phyloP scores from a whole-genome alignment of 2,797 vertebrate genomes.

The Labroides dimidiatus region DNA sequence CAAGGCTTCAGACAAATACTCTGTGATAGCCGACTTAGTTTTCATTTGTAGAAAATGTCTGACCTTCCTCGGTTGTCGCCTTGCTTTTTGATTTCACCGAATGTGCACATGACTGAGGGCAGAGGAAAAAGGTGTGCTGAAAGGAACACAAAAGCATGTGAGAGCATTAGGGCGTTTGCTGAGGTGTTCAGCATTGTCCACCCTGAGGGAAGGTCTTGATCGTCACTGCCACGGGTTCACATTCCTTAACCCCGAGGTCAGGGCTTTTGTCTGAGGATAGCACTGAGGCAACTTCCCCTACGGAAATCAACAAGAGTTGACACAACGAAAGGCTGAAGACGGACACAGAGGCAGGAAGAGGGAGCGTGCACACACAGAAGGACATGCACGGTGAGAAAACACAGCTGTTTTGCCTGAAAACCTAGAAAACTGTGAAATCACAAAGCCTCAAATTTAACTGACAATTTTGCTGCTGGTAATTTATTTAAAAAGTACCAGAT shows the following conservation, averaged over 20 bases:
- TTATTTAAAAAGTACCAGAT: too few species aligned
- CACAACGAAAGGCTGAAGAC: constrained; percentile 60
- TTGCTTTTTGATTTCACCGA: constrained; percentile 15
- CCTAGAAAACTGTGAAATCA: background rate
- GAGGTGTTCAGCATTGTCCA: constrained; percentile 71
- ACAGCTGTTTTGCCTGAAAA: constrained; percentile 12
- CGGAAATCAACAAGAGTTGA: constrained; percentile 76
- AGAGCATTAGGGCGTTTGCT: constrained; percentile 70
- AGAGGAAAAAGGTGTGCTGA: constrained; percentile 21
- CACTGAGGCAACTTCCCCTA: constrained; percentile 80
- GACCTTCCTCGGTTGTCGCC: constrained; percentile 1
- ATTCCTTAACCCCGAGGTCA: constrained; percentile 85
- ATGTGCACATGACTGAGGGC: constrained; percentile 25
- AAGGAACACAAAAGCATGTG: constrained; percentile 43
- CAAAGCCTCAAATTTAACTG: too few species aligned
- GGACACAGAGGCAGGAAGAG: constrained; percentile 72
- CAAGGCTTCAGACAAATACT: too few species aligned
- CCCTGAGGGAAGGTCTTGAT: constrained; percentile 77
- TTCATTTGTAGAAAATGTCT: constrained; percentile 3
- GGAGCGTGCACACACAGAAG: constrained; percentile 42
- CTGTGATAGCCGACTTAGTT: background rate
- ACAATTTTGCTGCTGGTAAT: background rate
- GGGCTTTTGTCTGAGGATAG: constrained; percentile 80
- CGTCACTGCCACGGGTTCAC: constrained; percentile 80
- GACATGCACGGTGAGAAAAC: constrained; percentile 22